Percentiles rank a stretch among this genome's conserved stretches.
Conservation (phyloP, 1,140 invertebrate species). For the Bombus sibiricus region DNA sequence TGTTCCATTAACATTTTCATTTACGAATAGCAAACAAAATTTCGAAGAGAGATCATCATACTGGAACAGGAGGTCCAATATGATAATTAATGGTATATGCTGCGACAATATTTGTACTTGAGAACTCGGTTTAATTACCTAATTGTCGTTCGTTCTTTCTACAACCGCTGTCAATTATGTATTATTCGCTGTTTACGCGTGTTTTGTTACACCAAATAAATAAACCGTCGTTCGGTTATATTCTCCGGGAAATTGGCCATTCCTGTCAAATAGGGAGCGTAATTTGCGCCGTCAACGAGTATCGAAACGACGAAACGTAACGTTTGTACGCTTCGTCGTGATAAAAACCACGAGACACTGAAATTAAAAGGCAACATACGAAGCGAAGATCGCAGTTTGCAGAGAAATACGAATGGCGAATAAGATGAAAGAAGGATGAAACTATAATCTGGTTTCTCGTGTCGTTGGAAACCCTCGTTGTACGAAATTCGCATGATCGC, state of each 20-base stretch:
- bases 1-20: too few species aligned
- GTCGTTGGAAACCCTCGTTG: background rate
- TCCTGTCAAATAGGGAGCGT: background rate
- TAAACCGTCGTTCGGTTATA: background rate
- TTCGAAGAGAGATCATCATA: too few species aligned
- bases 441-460: background rate
- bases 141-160: background rate
- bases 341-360: background rate
- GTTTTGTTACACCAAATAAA: background rate
- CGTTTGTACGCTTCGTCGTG: too few species aligned
- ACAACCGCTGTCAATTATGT: background rate
- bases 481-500: constrained; percentile 62
- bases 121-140: background rate
- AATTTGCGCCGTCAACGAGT: background rate
- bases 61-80: too few species aligned
- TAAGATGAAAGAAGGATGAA: background rate
- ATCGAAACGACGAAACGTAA: background rate
- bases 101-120: too few species aligned
- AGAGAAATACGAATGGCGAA: background rate
- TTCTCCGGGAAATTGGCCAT: background rate
- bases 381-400: background rate
- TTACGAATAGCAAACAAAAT: too few species aligned
- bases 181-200: background rate
- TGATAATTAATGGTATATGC: too few species aligned
- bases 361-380: background rate